Percentiles rank a stretch among this genome's conserved stretches.
These are phyloP conservation scores for Florisuga fusca DNA, from an alignment of 2,797 vertebrate genomes.

Conservation along the genomic window DNA sequence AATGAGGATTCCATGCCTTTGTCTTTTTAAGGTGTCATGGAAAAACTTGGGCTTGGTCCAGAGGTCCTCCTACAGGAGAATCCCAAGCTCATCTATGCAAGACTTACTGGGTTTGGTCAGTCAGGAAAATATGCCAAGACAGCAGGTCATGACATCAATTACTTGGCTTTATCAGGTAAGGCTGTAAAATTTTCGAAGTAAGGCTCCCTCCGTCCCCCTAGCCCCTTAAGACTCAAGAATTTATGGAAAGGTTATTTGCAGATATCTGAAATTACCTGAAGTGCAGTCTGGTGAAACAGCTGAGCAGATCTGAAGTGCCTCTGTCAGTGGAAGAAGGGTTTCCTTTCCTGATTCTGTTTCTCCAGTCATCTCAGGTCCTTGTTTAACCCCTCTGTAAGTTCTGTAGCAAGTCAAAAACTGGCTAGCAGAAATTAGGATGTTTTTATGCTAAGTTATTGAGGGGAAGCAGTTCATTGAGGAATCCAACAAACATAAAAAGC, in stretches of 20 bases:
- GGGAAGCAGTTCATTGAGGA: not conserved
- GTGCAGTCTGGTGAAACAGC: not conserved
- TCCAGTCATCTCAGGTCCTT: not conserved
- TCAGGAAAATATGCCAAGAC: slow-evolving; percentile 81
- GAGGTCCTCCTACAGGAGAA: slow-evolving; percentile 86
- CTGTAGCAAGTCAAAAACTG: not conserved
- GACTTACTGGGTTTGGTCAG: slow-evolving; percentile 94
- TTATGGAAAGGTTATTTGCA: not conserved
- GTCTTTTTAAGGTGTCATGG: slow-evolving; percentile 90
- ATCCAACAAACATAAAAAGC: not conserved
- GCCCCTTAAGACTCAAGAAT: not conserved
- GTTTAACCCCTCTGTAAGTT: not conserved
- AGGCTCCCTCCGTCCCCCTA: not conserved
- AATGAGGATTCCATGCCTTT: not conserved
- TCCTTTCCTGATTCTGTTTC: not conserved
- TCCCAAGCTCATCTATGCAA: slow-evolving; percentile 91
- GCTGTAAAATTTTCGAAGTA: not conserved
- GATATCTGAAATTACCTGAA: not conserved
- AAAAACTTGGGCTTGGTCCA: slow-evolving; percentile 91
- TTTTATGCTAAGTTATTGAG: not conserved
- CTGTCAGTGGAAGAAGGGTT: not conserved
- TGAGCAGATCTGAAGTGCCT: not conserved
- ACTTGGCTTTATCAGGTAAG: slow-evolving; percentile 91
- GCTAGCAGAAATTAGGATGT: not conserved
- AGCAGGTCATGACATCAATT: slow-evolving; percentile 98